Evolutionary conservation across 2,113 vertebrate species (phyloP), one percentile per base, ranked within the genome.

Genomic region (Eulemur macaco): DNA sequence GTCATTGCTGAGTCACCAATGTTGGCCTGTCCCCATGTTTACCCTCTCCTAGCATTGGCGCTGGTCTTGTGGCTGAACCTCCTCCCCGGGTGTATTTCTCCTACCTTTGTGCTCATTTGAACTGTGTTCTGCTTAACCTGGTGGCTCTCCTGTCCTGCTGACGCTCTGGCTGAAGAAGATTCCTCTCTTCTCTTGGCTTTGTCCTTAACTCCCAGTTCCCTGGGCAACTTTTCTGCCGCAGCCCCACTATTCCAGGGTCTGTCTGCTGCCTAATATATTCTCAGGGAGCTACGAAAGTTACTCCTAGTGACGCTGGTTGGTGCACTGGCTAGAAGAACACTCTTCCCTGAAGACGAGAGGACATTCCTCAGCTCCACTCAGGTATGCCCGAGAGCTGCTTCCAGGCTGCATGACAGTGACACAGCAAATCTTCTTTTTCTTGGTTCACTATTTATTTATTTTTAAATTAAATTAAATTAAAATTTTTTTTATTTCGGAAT

Each of bases 101-200:
- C 94, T 96, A 97, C 97, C 97, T 96, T 47, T 25, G 4, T 0
- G 3, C 54, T 93, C 95, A 96, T 89, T 14, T 20, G 80, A 31
- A 74, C 47, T 1, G 23, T 2, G 52, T 29, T 52, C 87, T 47
- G 54, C 9, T n/a, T 20, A 23, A 4, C 64, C 42, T 1, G 0
- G 42, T 5, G 20, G 20, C 7, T 45, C 34, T 8, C n/a, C n/a
- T 71, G 52, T 83, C 66, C n/a, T 54, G 4, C 29, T 1, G 34
- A 21, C 3, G 64, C 20, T 56, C 37, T 29, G 31, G 13, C 23
- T 14, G 45, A 45, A n/a, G n/a, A 77, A 23, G 39, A 39, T 6
- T 31, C 18, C 20, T 39, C 39, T 88, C n/a, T 47, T 74, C 80
- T 52, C 64, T n/a, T 14, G 66, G 47, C 60, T 77, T 82, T 17